These are phyloP conservation scores for Microctenopoma stevenorrisi DNA, from an alignment of 2,797 vertebrate species.

Conservation along the genomic window DNA sequence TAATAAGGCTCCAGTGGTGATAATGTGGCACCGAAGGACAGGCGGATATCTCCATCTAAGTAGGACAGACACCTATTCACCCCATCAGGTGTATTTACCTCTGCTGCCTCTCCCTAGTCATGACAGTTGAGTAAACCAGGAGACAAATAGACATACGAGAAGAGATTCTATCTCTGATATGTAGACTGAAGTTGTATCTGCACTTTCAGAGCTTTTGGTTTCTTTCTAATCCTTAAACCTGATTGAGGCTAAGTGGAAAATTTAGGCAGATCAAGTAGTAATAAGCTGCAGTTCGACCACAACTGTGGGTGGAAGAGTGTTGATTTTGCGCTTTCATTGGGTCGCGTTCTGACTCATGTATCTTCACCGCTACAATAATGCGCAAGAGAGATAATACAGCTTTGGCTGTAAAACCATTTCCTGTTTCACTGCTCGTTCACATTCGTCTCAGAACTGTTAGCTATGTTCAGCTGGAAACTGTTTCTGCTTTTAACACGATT, in stretches of 20 bases:
- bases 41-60: slow-evolving; percentile 4
- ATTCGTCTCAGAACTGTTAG: neutral
- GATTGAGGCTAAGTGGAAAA: slow-evolving; percentile 5
- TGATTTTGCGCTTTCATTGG: slow-evolving; percentile 19
- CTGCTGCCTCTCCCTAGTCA: slow-evolving; percentile 4
- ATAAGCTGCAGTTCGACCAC: slow-evolving; percentile 15
- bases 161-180: slow-evolving; percentile 14
- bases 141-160: slow-evolving; percentile 21
- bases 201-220: neutral
- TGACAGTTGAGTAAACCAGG: slow-evolving; percentile 24
- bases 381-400: slow-evolving; percentile 4
- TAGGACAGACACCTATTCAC: neutral
- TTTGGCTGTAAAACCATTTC: slow-evolving; percentile 18
- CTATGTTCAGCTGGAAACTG: neutral
- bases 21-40: slow-evolving; percentile 5
- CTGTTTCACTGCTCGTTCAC: slow-evolving; percentile 15
- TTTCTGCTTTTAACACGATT: neutral
- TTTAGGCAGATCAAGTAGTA: neutral
- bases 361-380: slow-evolving; percentile 7
- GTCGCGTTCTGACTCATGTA: slow-evolving; percentile 29
- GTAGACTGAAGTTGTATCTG: too few relatives aligned
- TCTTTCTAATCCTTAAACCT: neutral
- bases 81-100: slow-evolving; percentile 14
- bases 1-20: neutral
- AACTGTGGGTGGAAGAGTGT: slow-evolving; percentile 37